Percentiles rank a stretch among this genome's conserved stretches.
Conservation (phyloP, 1,140 invertebrate species). For the Magallana ariakensis region DNA sequence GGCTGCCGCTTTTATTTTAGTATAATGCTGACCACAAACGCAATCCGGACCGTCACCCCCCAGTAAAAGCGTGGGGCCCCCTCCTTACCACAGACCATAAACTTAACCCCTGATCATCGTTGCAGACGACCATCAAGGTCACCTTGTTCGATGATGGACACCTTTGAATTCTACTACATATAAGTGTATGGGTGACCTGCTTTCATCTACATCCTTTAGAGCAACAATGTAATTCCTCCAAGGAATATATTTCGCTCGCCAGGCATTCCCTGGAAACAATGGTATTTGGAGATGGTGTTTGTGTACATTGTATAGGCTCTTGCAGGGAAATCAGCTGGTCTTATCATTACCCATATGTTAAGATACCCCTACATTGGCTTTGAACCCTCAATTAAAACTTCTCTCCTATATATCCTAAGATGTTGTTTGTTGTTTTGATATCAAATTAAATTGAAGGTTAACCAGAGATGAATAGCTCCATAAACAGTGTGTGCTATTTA, state of each 20-base stretch:
- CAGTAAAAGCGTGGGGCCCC: not conserved
- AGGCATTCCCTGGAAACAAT: not conserved
- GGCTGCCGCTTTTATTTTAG: not conserved
- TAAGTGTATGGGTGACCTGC: not conserved
- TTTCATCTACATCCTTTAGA: not conserved
- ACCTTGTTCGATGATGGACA: not conserved
- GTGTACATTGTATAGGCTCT: not conserved
- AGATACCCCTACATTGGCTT: not conserved
- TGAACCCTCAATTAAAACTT: too few species aligned
- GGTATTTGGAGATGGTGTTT: not conserved
- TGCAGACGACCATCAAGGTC: constrained; percentile 4
- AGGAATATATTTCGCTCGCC: not conserved
- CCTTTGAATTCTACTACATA: not conserved
- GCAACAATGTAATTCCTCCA: not conserved
- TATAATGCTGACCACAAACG: constrained; percentile 9
- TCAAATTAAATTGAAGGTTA: not conserved
- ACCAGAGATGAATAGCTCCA: not conserved
- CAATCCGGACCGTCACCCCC: not conserved
- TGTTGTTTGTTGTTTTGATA: not conserved
- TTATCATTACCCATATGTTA: not conserved
- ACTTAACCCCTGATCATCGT: not conserved
- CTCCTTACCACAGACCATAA: not conserved
- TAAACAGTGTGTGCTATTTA: not conserved
- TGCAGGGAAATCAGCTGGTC: not conserved
- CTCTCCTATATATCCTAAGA: not conserved